Conservation (phyloP, 2,113 vertebrate species). For the Eublepharis macularius region DNA sequence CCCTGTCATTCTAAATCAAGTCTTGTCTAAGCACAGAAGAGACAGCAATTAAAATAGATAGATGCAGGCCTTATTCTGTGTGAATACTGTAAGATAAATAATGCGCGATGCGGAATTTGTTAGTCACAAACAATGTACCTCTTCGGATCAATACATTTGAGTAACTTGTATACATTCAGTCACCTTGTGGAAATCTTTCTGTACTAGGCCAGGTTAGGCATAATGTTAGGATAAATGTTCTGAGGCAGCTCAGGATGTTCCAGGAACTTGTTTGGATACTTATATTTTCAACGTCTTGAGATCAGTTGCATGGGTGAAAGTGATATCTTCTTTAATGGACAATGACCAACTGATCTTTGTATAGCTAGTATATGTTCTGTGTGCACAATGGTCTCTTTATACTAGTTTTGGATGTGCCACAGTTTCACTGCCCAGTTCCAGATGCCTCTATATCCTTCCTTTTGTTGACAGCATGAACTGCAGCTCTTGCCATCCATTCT, state of each 20-base stretch:
- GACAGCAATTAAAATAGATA: slow-evolving; percentile 56
- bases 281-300: not conserved
- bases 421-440: not conserved
- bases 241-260: slow-evolving; percentile 24
- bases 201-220: not conserved
- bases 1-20: slow-evolving; percentile 55
- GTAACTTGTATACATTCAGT: not conserved
- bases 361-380: not conserved
- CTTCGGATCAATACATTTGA: slow-evolving; percentile 28
- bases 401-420: not conserved
- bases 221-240: not conserved
- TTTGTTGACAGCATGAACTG: not conserved
- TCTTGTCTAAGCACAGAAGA: slow-evolving; percentile 29
- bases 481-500: not conserved
- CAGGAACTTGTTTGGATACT: not conserved
- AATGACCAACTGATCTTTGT: slow-evolving; percentile 2
- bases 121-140: slow-evolving; percentile 1
- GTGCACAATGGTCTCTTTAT: not conserved
- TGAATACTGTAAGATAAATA: slow-evolving; percentile 44
- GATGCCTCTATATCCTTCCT: not conserved
- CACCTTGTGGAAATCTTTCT: not conserved
- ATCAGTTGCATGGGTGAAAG: not conserved
- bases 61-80: slow-evolving; percentile 42
- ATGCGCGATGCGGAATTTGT: slow-evolving; percentile 47
- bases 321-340: slow-evolving; percentile 24